Base-by-base conservation (phyloP, 1,140 invertebrate species). In the Adoxophyes honmai region DNA sequence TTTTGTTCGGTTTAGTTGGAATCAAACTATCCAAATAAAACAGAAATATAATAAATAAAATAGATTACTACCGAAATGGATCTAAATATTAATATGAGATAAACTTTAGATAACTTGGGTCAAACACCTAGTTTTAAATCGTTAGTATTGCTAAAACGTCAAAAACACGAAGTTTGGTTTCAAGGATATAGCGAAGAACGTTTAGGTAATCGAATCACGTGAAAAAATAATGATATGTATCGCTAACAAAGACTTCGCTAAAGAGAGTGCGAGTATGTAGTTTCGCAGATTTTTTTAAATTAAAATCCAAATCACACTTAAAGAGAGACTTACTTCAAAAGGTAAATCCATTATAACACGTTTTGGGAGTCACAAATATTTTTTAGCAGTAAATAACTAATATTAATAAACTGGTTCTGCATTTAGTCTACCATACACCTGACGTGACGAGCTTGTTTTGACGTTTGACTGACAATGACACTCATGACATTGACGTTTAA, bases 161-260 rank as follows among this genome's bases (percentile, higher is more conserved):
- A 48, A 48, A 18, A 48, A 28, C 6, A 48, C 15, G 21, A 48
- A 21, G 42, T 21, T 48, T 48, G 21, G 18, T 18, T 3, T 5
- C 18, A 33, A 2, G 11, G 42, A 48, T 48, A 48, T 10, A 48
- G 42, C 18, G n/a, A 21, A 18, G 1, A 11, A 10, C 28, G 42
- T 48, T 48, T 28, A 48, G 42, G 42, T 48, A 48, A 48, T 48
- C 16, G 34, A 70, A 82, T 87, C 84, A 87, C 81, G 84, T 85
- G 84, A 85, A 83, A 78, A 69, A 66, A 66, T 53, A 64, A 61
- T 73, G 36, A 48, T 65, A 54, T 63, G 51, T 11, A 74, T 56
- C 16, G 35, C 63, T 67, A 80, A 81, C 79, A 86, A 81, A 81
- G 76, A 75, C 75, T 70, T 48, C n/a, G 10, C 13, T 16, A 52